phyloP scores from a whole-genome alignment of 2,888 invertebrate genomes.

The Nomada fucata region DNA sequence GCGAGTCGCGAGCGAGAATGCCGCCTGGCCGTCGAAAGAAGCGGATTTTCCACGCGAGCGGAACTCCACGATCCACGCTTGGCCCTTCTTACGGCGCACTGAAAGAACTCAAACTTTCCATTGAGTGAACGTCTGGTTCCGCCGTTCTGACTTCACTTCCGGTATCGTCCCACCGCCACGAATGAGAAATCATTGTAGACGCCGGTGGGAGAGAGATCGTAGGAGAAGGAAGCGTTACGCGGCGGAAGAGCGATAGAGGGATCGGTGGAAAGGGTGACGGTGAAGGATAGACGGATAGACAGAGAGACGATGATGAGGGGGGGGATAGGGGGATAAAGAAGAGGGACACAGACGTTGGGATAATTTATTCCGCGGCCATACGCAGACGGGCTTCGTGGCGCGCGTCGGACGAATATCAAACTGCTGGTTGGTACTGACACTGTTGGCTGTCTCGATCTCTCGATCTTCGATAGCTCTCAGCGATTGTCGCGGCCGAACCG shows the following conservation, averaged over 20 bases:
- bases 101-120: conserved; percentile 82
- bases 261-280: not conserved
- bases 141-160: conserved; percentile 82
- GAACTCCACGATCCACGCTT: conserved; percentile 40
- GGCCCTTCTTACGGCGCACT: conserved; percentile 75
- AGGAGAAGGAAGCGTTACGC: conserved; percentile 20
- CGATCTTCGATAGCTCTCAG: conserved; percentile 49
- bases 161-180: conserved; percentile 79
- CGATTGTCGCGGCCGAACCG: conserved; percentile 9
- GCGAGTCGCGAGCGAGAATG: conserved; percentile 63
- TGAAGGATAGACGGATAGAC: not conserved
- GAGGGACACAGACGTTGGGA: conserved; percentile 60
- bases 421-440: conserved; percentile 44
- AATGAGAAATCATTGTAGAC: conserved; percentile 70
- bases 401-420: conserved; percentile 74
- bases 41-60: conserved; percentile 64
- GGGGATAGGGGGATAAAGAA: conserved; percentile 27
- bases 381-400: conserved; percentile 71
- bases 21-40: conserved; percentile 47
- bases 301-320: not conserved
- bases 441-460: conserved; percentile 43
- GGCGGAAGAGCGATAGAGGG: conserved; percentile 12
- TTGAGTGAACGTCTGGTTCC: conserved; percentile 84
- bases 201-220: conserved; percentile 50
- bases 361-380: conserved; percentile 82